Evolutionary conservation across 2,113 vertebrate genomes (phyloP).

Genomic region (Orientallactaga bullata): DNA sequence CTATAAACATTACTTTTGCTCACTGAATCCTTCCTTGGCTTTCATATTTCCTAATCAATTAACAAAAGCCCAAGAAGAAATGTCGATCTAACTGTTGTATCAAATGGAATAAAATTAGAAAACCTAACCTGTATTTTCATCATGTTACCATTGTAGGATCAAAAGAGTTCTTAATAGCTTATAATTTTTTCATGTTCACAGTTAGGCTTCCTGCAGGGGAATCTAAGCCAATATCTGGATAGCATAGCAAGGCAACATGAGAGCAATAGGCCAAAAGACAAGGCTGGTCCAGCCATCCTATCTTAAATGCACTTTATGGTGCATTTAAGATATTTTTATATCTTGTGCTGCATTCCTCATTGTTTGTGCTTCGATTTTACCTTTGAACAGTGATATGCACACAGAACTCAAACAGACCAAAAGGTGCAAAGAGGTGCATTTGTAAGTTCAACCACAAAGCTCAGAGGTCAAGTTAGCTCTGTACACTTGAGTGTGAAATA

Average conservation of each 20-base stretch:
- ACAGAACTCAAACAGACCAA: neutral
- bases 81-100: neutral
- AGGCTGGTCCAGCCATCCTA: neutral
- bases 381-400: neutral
- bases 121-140: neutral
- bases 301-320: neutral
- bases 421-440: neutral
- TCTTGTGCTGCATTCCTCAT: neutral
- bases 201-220: no score
- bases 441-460: neutral
- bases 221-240: neutral
- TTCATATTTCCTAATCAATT: neutral
- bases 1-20: neutral
- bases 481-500: neutral
- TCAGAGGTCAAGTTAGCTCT: neutral
- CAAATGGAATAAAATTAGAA: neutral
- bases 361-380: no score
- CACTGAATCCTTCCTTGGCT: neutral
- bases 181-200: neutral
- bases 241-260: no score
- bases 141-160: neutral
- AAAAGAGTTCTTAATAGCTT: neutral
- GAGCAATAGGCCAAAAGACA: no score
- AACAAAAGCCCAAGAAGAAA: neutral
- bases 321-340: no score